phyloP scores from a whole-genome alignment of 1,140 invertebrate genomes.

The Pseudachorutes palmiensis region DNA sequence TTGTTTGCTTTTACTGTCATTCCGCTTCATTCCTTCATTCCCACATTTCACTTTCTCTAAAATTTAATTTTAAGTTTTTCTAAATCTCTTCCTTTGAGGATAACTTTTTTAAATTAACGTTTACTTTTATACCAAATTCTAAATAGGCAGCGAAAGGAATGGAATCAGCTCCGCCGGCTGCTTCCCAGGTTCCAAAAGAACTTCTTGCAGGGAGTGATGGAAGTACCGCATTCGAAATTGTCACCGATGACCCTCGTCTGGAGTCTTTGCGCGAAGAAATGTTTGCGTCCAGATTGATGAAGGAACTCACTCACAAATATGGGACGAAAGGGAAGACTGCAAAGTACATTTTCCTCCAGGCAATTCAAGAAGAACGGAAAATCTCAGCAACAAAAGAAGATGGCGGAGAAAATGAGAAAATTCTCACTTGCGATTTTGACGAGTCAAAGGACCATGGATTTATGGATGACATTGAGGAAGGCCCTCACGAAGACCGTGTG shows the following conservation, averaged over 20 bases:
- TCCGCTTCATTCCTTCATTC: too few species aligned
- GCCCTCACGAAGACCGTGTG: not conserved
- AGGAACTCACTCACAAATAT: not conserved
- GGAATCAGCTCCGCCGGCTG: too few species aligned
- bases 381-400: not conserved
- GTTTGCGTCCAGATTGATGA: not conserved
- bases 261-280: not conserved
- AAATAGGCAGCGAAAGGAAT: too few species aligned
- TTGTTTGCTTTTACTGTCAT: too few species aligned
- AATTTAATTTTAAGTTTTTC: too few species aligned
- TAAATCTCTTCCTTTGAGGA: too few species aligned
- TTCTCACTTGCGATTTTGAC: not conserved
- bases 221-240: too few species aligned
- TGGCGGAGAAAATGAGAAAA: not conserved
- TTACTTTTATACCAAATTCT: too few species aligned
- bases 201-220: too few species aligned
- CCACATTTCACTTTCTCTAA: too few species aligned
- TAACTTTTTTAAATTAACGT: too few species aligned
- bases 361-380: not conserved
- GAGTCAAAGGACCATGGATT: not conserved
- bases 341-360: constrained; percentile 11
- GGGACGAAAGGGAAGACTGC: not conserved
- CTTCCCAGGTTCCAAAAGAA: too few species aligned
- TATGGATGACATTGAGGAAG: not conserved
- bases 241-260: not conserved